These are phyloP conservation scores for Pangasius djambal DNA, from an alignment of 2,797 vertebrate species.

Conservation along the genomic window DNA sequence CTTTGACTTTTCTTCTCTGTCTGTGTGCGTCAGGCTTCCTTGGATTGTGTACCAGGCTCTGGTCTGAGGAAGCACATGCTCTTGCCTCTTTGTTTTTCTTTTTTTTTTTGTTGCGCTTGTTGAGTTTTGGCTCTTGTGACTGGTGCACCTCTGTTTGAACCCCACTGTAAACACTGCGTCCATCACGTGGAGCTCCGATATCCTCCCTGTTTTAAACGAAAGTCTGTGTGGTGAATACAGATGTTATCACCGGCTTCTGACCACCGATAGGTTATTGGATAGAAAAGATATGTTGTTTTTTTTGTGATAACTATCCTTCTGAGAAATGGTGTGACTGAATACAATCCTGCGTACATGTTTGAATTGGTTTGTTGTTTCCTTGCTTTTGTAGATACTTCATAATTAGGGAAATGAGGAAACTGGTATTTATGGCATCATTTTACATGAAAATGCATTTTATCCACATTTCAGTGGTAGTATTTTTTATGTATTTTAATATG, in stretches of 20 bases:
- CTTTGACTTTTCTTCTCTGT: slow-evolving; percentile 67
- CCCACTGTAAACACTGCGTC: slow-evolving; percentile 41
- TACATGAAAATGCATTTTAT: background rate
- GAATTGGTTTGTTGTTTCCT: background rate
- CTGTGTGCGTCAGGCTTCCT: slow-evolving; percentile 69
- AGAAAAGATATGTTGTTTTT: background rate
- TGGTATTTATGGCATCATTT: background rate
- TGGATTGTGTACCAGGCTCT: slow-evolving; percentile 69
- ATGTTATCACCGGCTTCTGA: slow-evolving; percentile 1
- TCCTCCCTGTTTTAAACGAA: background rate
- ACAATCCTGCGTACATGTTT: background rate
- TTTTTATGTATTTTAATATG: background rate
- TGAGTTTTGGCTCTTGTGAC: slow-evolving; percentile 45
- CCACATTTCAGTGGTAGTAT: background rate
- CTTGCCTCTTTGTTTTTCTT: slow-evolving; percentile 15
- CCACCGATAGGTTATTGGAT: no score
- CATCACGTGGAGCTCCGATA: background rate
- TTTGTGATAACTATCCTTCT: background rate
- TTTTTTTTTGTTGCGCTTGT: slow-evolving; percentile 18
- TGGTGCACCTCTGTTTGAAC: slow-evolving; percentile 29
- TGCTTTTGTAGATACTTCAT: background rate
- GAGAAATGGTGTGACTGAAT: background rate
- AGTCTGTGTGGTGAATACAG: background rate
- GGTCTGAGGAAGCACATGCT: slow-evolving; percentile 55
- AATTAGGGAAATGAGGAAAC: background rate